phyloP scores from a whole-genome alignment of 2,113 vertebrate genomes.

The Bubo scandiacus region DNA sequence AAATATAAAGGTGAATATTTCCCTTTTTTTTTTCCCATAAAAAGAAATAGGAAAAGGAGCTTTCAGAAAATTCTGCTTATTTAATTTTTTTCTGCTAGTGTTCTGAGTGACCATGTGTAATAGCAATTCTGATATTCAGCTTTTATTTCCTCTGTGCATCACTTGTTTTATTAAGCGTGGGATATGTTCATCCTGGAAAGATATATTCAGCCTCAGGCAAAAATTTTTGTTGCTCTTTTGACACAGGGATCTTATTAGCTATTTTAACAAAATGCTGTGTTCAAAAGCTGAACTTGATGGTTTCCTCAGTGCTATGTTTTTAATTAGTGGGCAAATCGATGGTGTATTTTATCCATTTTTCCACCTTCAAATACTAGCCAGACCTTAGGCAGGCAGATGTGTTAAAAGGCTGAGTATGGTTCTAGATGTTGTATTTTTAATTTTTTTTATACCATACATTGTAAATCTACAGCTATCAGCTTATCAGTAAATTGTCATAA shows the following conservation, averaged over 20 bases:
- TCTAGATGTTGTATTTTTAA: background rate
- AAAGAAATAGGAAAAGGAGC: background rate
- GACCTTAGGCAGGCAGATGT: background rate
- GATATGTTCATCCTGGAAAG: background rate
- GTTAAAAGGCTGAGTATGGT: background rate
- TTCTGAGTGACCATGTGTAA: background rate
- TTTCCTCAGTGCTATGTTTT: background rate
- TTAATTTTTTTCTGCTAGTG: background rate
- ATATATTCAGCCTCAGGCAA: background rate
- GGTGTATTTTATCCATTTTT: background rate
- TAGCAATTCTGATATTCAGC: background rate
- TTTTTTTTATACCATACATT: background rate
- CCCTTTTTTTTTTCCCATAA: accelerated
- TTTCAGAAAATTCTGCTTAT: background rate
- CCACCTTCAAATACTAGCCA: background rate
- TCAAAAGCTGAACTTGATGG: background rate
- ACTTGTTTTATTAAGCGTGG: background rate
- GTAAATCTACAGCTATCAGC: background rate
- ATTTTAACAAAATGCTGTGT: background rate
- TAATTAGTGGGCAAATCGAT: background rate
- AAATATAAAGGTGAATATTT: background rate
- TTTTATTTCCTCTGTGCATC: background rate
- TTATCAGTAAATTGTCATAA: background rate
- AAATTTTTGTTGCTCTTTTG: background rate
- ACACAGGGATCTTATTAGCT: background rate